Evolutionary conservation across 30 jellyfish, hydroid and myxozoan species (phyloP).

Genomic region (Hydractinia echinata): DNA sequence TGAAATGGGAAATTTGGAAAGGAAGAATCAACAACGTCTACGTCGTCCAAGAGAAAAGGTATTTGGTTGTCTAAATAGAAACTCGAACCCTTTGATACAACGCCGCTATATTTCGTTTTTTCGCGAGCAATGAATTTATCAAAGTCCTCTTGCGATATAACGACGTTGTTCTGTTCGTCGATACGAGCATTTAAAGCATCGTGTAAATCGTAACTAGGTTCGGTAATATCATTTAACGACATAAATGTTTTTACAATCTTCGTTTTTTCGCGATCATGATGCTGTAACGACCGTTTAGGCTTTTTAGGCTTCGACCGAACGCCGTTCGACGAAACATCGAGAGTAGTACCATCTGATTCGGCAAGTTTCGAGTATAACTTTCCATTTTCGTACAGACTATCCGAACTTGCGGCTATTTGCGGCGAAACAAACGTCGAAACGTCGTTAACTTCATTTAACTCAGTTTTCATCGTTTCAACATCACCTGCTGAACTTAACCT

Average conservation of each 20-base stretch:
- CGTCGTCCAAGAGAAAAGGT: conserved; percentile 13
- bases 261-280: not conserved
- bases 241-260: not conserved
- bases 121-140: conserved; percentile 30
- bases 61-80: not conserved
- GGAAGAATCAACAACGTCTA: not conserved
- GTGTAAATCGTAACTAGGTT: not conserved
- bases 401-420: conserved; percentile 8
- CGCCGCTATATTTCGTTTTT: conserved; percentile 30
- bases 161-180: conserved; percentile 13
- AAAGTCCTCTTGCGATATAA: conserved; percentile 22
- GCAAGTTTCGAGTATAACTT: conserved; percentile 16
- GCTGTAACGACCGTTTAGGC: conserved; percentile 29
- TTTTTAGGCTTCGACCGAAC: conserved; percentile 12
- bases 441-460: not conserved
- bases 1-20: not conserved
- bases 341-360: conserved; percentile 10
- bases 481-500: too few relatives aligned
- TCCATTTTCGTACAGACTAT: conserved; percentile 26
- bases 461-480: not conserved
- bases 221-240: conserved; percentile 12
- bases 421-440: not conserved
- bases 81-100: conserved; percentile 9
- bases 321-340: not conserved
- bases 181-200: conserved; percentile 3